Evolutionary conservation across 2,113 vertebrate species (phyloP).

Genomic region (Puma concolor): DNA sequence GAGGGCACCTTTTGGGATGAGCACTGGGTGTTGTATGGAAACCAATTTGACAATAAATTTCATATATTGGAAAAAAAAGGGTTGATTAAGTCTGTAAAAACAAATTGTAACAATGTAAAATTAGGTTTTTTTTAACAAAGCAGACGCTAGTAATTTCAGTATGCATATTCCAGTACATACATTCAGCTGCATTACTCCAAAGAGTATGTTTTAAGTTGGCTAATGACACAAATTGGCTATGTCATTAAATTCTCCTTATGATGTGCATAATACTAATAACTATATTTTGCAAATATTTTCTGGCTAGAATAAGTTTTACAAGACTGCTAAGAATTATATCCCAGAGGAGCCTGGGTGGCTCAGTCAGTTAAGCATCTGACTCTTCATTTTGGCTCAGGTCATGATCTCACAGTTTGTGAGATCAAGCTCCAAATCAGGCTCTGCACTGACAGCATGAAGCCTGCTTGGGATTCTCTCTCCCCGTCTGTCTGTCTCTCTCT

Average conservation of each 20-base stretch:
- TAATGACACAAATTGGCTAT: not conserved
- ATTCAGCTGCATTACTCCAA: not conserved
- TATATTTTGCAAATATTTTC: constrained; percentile 8
- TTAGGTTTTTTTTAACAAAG: not conserved
- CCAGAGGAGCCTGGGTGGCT: not conserved
- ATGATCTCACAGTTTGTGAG: too few species aligned
- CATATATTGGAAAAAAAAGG: not conserved
- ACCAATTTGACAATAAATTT: too few species aligned
- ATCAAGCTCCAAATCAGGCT: too few species aligned
- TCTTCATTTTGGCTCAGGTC: too few species aligned
- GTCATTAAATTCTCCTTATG: not conserved
- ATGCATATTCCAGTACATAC: not conserved
- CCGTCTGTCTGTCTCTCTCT: too few species aligned
- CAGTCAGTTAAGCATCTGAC: too few species aligned
- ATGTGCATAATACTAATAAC: not conserved
- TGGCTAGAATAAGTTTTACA: not conserved
- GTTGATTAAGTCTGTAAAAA: not conserved
- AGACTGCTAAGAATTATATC: not conserved
- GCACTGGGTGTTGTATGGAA: too few species aligned
- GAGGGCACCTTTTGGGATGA: too few species aligned
- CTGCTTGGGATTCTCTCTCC: too few species aligned
- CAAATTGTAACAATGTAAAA: constrained; percentile 14
- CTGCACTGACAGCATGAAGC: too few species aligned
- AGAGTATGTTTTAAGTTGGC: not conserved
- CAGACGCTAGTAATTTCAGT: not conserved